Percentiles rank a stretch among this genome's conserved stretches.
These are phyloP conservation scores for Eristalis tenax DNA, from an alignment of 2,888 invertebrate species.

Conservation along the genomic window DNA sequence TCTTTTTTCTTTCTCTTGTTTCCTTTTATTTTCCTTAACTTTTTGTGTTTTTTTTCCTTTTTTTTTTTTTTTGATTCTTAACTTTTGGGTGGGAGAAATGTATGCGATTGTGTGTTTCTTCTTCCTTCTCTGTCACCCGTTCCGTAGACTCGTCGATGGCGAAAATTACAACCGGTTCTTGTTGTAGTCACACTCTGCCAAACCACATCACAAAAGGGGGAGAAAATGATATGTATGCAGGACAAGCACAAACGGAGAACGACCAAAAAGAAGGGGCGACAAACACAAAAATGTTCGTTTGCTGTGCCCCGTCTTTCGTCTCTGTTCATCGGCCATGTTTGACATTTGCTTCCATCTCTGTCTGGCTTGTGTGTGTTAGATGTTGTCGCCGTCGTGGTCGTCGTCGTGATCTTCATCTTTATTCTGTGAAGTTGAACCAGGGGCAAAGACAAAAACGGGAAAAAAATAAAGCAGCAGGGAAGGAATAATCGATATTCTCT, in stretches of 20 bases:
- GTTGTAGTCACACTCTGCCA: neutral
- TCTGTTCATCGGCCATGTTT: constrained; percentile 55
- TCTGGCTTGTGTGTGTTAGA: constrained; percentile 3
- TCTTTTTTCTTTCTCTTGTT: constrained; percentile 75
- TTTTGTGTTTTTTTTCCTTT: constrained; percentile 72
- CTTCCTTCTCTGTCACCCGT: constrained; percentile 4
- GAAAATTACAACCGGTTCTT: constrained; percentile 56
- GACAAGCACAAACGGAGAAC: neutral
- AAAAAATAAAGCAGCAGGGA: neutral
- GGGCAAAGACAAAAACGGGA: neutral
- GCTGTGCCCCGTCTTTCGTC: constrained; percentile 29
- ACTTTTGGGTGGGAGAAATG: constrained; percentile 17
- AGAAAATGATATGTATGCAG: constrained; percentile 44
- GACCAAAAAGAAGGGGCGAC: constrained; percentile 28
- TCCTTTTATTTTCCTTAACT: constrained; percentile 51
- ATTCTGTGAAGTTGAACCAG: constrained; percentile 20
- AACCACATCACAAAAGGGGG: constrained; percentile 24
- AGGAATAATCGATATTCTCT: constrained; percentile 66
- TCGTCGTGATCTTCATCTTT: constrained; percentile 64
- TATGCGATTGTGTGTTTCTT: constrained; percentile 16
- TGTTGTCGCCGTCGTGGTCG: constrained; percentile 21
- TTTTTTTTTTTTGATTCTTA: constrained; percentile 69
- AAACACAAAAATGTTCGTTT: constrained; percentile 30
- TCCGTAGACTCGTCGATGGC: neutral
- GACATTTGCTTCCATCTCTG: constrained; percentile 42